Percentiles rank a stretch among this genome's conserved stretches.
Conservation (phyloP, 2,888 invertebrate species). For the Leucophora obtusa region DNA sequence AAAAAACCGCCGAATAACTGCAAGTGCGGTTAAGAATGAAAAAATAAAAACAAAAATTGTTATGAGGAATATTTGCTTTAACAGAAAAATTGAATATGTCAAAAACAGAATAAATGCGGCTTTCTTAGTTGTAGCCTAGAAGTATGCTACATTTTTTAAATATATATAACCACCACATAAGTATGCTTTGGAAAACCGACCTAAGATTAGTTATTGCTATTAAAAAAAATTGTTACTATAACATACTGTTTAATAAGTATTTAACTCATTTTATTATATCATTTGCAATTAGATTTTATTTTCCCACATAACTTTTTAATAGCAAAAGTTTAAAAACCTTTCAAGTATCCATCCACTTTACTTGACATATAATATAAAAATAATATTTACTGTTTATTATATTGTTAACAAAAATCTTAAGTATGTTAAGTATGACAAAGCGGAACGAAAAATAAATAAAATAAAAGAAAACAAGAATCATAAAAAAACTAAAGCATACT, state of each 20-base stretch:
- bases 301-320: not conserved
- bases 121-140: no score
- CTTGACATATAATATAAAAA: slow-evolving; percentile 64
- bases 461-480: slow-evolving; percentile 21
- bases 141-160: no score
- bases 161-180: no score
- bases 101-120: no score
- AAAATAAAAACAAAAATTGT: no score
- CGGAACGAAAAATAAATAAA: slow-evolving; percentile 57
- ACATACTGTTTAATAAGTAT: not conserved
- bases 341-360: slow-evolving; percentile 49
- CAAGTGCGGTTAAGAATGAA: no score
- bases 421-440: slow-evolving; percentile 63
- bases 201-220: no score
- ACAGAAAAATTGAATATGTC: no score
- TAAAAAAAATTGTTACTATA: not conserved
- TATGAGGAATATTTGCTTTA: no score
- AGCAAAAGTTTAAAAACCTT: slow-evolving; percentile 53
- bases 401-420: slow-evolving; percentile 57
- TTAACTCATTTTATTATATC: not conserved
- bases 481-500: slow-evolving; percentile 55
- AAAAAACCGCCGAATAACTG: no score
- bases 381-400: slow-evolving; percentile 63
- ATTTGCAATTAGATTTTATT: not conserved
- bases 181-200: no score